A percentile compares a stretch with the other conserved stretches of the same genome.
Conservation (phyloP, 2,797 vertebrate species). For the Sphenodon punctatus region DNA sequence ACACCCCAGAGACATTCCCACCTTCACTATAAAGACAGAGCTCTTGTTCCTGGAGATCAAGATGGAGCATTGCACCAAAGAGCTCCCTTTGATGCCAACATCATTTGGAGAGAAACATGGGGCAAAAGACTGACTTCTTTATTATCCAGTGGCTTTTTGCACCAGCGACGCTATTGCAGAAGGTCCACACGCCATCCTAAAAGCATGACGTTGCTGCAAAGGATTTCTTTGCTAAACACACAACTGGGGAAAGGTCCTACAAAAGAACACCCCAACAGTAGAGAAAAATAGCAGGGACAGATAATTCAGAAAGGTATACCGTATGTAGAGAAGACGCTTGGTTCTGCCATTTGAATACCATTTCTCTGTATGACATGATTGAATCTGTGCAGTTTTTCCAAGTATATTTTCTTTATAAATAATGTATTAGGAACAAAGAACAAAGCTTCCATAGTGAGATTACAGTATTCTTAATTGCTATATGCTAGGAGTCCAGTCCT, state of each 20-base stretch:
- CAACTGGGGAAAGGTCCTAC: too few species aligned
- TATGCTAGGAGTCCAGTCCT: too few species aligned
- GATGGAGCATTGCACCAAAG: not conserved
- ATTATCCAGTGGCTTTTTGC: not conserved
- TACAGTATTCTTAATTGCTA: not conserved
- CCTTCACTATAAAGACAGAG: too few species aligned
- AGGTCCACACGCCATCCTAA: accelerated
- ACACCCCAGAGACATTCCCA: not conserved
- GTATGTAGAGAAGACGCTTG: accelerated
- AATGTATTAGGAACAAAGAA: not conserved
- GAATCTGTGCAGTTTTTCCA: not conserved
- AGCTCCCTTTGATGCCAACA: too few species aligned
- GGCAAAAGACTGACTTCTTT: not conserved
- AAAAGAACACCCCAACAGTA: not conserved
- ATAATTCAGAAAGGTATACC: accelerated
- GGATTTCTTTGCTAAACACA: too few species aligned
- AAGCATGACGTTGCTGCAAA: too few species aligned
- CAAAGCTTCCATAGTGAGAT: accelerated
- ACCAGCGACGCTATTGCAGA: not conserved
- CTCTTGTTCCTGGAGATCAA: not conserved
- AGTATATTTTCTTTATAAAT: not conserved
- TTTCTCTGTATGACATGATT: too few species aligned
- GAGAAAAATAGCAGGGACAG: not conserved
- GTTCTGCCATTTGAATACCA: too few species aligned
- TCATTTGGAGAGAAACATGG: too few species aligned